A percentile compares a stretch with the other conserved stretches of the same genome.
Evolutionary conservation across 2,888 invertebrate species (phyloP).

Genomic region (Griposia aprilina): DNA sequence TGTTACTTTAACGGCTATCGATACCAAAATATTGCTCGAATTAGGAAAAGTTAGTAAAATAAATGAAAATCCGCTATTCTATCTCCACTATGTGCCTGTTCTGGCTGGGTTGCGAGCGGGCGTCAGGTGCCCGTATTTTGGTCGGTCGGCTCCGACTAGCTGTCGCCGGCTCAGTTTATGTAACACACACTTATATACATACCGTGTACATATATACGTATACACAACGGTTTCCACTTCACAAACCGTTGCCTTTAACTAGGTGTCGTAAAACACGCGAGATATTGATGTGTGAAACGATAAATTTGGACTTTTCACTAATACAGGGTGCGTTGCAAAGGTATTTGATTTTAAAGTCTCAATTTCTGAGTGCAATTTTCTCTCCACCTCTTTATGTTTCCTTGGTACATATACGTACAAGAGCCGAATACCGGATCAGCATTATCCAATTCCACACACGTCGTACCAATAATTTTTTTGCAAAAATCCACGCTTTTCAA

Average conservation of each 20-base stretch:
- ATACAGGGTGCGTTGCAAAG: background rate
- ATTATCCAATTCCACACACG: background rate
- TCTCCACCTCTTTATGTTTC: background rate
- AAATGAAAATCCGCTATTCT: slow-evolving; percentile 29
- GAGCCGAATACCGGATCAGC: background rate
- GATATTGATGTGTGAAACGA: slow-evolving; percentile 55
- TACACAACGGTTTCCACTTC: slow-evolving; percentile 61
- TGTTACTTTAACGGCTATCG: background rate
- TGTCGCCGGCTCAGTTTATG: slow-evolving; percentile 86
- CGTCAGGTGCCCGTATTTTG: slow-evolving; percentile 90
- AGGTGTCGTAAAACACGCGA: slow-evolving; percentile 51
- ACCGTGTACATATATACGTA: slow-evolving; percentile 59
- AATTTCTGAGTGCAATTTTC: background rate
- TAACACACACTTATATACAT: slow-evolving; percentile 80
- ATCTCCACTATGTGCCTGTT: slow-evolving; percentile 28
- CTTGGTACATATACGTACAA: background rate
- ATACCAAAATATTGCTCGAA: background rate
- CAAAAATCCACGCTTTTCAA: background rate
- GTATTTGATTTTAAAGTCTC: background rate
- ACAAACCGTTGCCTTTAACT: slow-evolving; percentile 62
- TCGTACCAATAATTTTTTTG: background rate
- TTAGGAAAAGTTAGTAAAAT: background rate
- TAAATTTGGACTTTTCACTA: slow-evolving; percentile 25
- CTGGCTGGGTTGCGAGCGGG: slow-evolving; percentile 77
- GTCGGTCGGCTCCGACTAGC: slow-evolving; percentile 85